Conservation (phyloP, 2,888 invertebrate species). For the Polymixis lichenea region DNA sequence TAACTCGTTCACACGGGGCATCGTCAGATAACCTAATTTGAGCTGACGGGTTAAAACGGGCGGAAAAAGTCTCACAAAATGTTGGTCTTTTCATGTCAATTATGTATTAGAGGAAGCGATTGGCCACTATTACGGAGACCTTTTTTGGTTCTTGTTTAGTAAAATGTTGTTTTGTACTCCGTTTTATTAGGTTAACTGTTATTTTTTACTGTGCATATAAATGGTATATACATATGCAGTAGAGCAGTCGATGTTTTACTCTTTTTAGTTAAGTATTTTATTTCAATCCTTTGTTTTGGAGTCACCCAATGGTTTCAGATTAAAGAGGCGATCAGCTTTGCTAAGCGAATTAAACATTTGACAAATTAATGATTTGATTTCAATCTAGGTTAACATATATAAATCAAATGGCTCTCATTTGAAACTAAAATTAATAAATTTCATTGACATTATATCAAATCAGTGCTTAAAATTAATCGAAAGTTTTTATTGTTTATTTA, state of each 20-base stretch:
- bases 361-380: not conserved
- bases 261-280: slow-evolving; percentile 19
- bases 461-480: slow-evolving; percentile 1
- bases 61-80: slow-evolving; percentile 69
- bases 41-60: slow-evolving; percentile 80
- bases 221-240: slow-evolving; percentile 28
- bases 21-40: slow-evolving; percentile 84
- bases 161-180: slow-evolving; percentile 24
- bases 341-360: not conserved
- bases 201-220: slow-evolving; percentile 14
- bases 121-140: slow-evolving; percentile 23
- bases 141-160: slow-evolving; percentile 25
- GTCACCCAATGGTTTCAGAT: not conserved
- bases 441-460: slow-evolving; percentile 6
- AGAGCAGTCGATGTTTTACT: not conserved
- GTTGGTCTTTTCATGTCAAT: slow-evolving; percentile 62
- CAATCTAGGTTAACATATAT: not conserved
- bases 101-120: slow-evolving; percentile 54
- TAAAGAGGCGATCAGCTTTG: not conserved
- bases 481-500: not conserved
- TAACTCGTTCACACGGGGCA: slow-evolving; percentile 86
- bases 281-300: slow-evolving; percentile 12
- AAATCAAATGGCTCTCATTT: not conserved
- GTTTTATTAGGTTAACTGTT: slow-evolving; percentile 36
- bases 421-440: not conserved